Evolutionary conservation across 2,888 invertebrate species (phyloP).

Genomic region (Morpho achilles): DNA sequence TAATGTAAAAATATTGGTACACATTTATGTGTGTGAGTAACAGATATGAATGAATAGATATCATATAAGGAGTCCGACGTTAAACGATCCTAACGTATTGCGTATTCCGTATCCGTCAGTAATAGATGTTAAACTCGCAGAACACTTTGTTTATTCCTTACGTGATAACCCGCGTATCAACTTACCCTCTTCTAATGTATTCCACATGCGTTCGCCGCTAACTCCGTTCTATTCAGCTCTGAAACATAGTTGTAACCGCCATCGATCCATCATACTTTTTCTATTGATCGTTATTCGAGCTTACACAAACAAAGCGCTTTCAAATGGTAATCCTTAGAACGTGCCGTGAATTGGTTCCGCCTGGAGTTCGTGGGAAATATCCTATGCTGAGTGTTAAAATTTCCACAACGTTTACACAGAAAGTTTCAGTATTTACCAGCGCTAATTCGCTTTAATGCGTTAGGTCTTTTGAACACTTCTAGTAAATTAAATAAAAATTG

Average conservation of each 20-base stretch:
- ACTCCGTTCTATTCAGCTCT: slow-evolving; percentile 66
- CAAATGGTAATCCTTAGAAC: slow-evolving; percentile 72
- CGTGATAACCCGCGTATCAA: slow-evolving; percentile 13
- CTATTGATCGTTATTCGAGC: slow-evolving; percentile 65
- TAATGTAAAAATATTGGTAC: too few species aligned
- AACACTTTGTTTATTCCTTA: slow-evolving; percentile 13
- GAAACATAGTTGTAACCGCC: slow-evolving; percentile 67
- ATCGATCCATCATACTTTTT: slow-evolving; percentile 72
- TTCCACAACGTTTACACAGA: slow-evolving; percentile 4
- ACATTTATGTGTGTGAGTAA: not conserved
- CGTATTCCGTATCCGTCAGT: not conserved
- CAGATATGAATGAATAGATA: not conserved
- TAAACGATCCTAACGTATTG: not conserved
- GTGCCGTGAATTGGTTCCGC: slow-evolving; percentile 71
- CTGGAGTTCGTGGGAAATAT: slow-evolving; percentile 61
- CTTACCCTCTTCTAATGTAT: slow-evolving; percentile 52
- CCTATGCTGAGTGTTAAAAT: slow-evolving; percentile 21
- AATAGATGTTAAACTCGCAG: slow-evolving; percentile 5
- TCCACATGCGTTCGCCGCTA: slow-evolving; percentile 63
- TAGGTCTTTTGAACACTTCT: too few species aligned
- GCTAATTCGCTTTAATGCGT: too few species aligned
- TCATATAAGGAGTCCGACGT: slow-evolving; percentile 6
- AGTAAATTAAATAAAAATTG: too few species aligned
- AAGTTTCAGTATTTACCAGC: too few species aligned
- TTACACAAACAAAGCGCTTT: slow-evolving; percentile 73